Evolutionary conservation across 1,140 invertebrate species (phyloP), one percentile per base, ranked within the genome.

Genomic region (Pararge aegeria): DNA sequence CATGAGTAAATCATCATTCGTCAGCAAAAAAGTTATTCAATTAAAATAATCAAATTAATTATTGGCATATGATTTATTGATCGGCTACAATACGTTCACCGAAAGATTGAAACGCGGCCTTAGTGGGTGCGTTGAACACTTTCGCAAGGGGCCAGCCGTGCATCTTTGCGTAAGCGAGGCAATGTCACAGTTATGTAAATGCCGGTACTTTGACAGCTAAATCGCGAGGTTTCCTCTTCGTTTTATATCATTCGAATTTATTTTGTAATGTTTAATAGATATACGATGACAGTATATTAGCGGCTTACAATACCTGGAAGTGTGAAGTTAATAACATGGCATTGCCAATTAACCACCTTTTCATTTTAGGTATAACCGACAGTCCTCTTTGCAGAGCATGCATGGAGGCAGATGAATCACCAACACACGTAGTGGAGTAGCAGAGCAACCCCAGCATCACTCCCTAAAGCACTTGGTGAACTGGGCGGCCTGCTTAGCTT

Each of bases 91-190:
- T 34, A 40, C 38, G 7, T 4, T 24, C 24, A 10, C 13, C 13
- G 38, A 40, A 46, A 20, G 3, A 46, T 29, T 49, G 46, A 29
- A 49, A 10, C 46, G 16, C 15, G 44, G 52, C 51, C 34, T 69
- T 67, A 65, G 48, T 58, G 64, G 64, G 64, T 61, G 62, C 62
- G 55, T 48, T 61, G 51, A 40, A 55, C 18, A 42, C 52, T 84
- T 80, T 78, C 78, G 70, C 68, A 78, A 82, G 68, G 72, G 62
- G 60, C 57, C 67, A 62, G 19, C 18, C 42, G 57, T 80, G 75
- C 73, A 82, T 80, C 71, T 71, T 86, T 83, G 73, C 82, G 80
- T 73, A 86, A 86, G 64, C 44, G 46, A 61, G 46, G 51, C 78
- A 80, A 75, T 80, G 76, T 75, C 75, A 78, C 51, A 55, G 59